Base-by-base conservation (phyloP, 2,797 vertebrate species). In the Cuculus canorus region DNA sequence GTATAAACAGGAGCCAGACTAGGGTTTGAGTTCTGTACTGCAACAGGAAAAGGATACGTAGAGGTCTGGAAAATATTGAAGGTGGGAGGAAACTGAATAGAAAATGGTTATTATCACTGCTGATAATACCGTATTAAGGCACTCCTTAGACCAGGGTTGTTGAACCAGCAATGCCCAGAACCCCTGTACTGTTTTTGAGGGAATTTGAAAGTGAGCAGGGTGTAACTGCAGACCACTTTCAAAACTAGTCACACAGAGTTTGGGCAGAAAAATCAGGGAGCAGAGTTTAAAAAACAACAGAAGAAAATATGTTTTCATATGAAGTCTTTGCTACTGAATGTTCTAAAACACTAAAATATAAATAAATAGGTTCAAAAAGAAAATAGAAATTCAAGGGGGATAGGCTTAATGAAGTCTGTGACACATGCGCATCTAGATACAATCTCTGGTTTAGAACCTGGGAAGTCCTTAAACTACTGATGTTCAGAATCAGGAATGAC, bases 1-100 rank as follows among this genome's bases (percentile, higher is more conserved):
- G 17, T 25, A 17, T 77, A 65, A 92, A 66, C 77, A 81, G 71
- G 71, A 88, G 88, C 33, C 81, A 89, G 45, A 54, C 21, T 60
- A 37, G 56, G 70, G 47, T 41, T 82, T 70, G 45, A 76, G 33
- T 92, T 86, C 61, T 79, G 17, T 86, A 39, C 43, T 90, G 30
- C 78, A 71, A 57, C 81, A 93, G 78, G 64, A 96, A 92, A 41
- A n/a, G 84, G 28, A 75, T 39, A 60, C 23, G 22, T 0, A 94
- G 43, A 68, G 52, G 56, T 92, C 84, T 95, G 86, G 71, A 93
- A 89, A 92, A 83, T 81, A 93, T 89, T 27, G 71, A 76, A 90
- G 25, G 52, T 85, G 39, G 56, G 54, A 91, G 52, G n/a, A 88
- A 90, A 73, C 39, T 48, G 23, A 61, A 63, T 68, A 82, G 91